A percentile compares a stretch with the other conserved stretches of the same genome.
These are phyloP conservation scores for Meganola albula DNA, from an alignment of 2,888 invertebrate species.

Conservation along the genomic window DNA sequence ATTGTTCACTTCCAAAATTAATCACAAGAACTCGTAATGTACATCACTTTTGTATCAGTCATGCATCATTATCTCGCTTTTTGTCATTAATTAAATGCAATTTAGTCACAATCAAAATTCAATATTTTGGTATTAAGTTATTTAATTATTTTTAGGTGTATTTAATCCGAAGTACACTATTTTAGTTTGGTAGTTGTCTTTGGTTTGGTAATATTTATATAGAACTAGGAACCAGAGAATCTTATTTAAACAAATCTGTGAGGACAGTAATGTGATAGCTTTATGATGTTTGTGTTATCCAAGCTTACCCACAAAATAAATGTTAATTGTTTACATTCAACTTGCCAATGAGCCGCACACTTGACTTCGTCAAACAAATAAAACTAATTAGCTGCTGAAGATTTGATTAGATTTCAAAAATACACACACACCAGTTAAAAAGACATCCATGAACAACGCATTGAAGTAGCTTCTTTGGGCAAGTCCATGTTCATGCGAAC, in stretches of 20 bases:
- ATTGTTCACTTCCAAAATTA: slow-evolving; percentile 56
- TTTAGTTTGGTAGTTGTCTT: slow-evolving; percentile 11
- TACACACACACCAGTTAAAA: slow-evolving; percentile 73
- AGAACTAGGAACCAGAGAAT: slow-evolving; percentile 19
- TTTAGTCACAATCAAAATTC: too few relatives aligned
- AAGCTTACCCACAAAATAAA: slow-evolving; percentile 41
- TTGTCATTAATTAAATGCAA: too few relatives aligned
- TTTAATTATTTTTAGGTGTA: too few relatives aligned
- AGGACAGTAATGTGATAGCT: slow-evolving; percentile 33
- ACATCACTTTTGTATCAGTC: slow-evolving; percentile 26
- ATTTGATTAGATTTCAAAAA: slow-evolving; percentile 33
- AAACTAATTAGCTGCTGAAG: slow-evolving; percentile 14
- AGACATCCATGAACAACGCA: slow-evolving; percentile 78
- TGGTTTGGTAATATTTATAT: slow-evolving; percentile 13
- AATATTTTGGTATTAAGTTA: too few relatives aligned
- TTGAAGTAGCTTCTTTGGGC: slow-evolving; percentile 69
- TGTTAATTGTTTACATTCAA: slow-evolving; percentile 42
- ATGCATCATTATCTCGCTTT: slow-evolving; percentile 17
- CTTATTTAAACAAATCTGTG: slow-evolving; percentile 22
- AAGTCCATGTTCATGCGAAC: slow-evolving; percentile 74
- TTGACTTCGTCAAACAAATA: slow-evolving; percentile 30
- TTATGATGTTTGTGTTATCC: slow-evolving; percentile 30
- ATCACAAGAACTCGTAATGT: slow-evolving; percentile 29
- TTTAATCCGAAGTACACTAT: too few relatives aligned
- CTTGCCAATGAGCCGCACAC: slow-evolving; percentile 32